Conservation (phyloP, 2,888 invertebrate genomes). For the Phlogophora meticulosa region DNA sequence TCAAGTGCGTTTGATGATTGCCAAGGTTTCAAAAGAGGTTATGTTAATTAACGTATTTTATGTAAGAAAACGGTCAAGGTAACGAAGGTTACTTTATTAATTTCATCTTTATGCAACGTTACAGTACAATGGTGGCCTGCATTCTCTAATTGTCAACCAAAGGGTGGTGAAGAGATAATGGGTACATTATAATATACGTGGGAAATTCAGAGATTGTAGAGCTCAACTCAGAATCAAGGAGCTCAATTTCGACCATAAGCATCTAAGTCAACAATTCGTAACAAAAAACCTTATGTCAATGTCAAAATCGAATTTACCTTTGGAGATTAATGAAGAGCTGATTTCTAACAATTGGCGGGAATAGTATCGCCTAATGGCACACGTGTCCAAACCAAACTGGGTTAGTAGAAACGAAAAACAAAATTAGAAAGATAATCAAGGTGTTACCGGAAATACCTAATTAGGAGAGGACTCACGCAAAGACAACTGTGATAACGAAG, state of each 20-base stretch:
- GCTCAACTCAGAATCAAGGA: too few relatives aligned
- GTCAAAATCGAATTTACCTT: too few relatives aligned
- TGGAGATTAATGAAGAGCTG: too few relatives aligned
- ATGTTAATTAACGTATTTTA: background rate
- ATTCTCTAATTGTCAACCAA: too few relatives aligned
- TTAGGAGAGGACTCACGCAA: background rate
- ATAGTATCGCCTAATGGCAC: background rate
- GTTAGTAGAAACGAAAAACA: slow-evolving; percentile 3
- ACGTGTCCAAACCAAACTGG: background rate
- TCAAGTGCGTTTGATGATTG: slow-evolving; percentile 26
- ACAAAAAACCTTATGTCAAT: too few relatives aligned
- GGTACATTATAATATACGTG: too few relatives aligned
- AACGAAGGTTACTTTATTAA: background rate
- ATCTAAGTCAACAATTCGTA: too few relatives aligned
- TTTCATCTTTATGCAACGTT: background rate
- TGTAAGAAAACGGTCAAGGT: slow-evolving; percentile 8
- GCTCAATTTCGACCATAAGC: too few relatives aligned
- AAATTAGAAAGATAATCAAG: slow-evolving; percentile 5
- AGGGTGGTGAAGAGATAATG: too few relatives aligned
- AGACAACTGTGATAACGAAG: background rate
- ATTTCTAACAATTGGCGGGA: background rate
- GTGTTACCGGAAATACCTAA: background rate
- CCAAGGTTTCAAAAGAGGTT: background rate
- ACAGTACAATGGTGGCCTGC: too few relatives aligned
- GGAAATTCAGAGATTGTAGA: too few relatives aligned